Base-by-base conservation (phyloP, 2,797 vertebrate species). In the Decapterus maruadsi region DNA sequence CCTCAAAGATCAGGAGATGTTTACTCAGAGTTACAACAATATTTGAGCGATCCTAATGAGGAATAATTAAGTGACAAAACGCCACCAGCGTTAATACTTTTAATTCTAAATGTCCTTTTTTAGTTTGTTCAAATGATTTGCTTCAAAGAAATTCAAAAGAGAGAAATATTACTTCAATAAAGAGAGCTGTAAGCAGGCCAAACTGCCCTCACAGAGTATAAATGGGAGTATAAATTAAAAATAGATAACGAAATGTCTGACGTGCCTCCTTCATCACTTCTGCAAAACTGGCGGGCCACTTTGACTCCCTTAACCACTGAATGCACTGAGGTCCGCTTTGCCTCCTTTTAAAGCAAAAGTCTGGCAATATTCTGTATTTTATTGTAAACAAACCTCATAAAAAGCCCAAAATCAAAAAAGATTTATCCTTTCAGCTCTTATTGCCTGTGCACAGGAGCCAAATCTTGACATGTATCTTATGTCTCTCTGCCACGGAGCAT, bases 151-250 rank as follows among this genome's bases (percentile, higher is more conserved):
- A 26, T 34, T 48, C 40, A 22, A 48, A 59, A 20, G 40, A 46
- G 36, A 69, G 68, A 87, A 76, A 65, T 72, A 78, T 78, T 56
- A 62, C 53, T 82, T 69, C 78, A 83, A 86, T 81, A 86, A 83
- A 79, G 12, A n/a, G 72, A 43, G 19, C 19, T 31, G 34, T 53
- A 9, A 42, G 42, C 2, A 29, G 5, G 63, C 36, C 67, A 74
- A 77, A 36, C 12, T 17, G 22, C 56, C 5, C 20, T 55, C 22
- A 77, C 36, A 40, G 36, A 64, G 69, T 70, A 46, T 17, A 81
- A 54, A 74, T 0, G 4, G 29, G 17, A 12, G 65, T 67, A 45
- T 40, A 53, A 59, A 45, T 63, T 53, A 50, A 76, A 71, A 4
- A 34, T 6, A 68, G 20, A 48, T 54, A 64, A 70, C 2, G 11